Percentiles rank a stretch among this genome's conserved stretches.
These are phyloP conservation scores for Stichodactyla mertensii DNA, from an alignment of 64 coral and sea anemone genomes.

Conservation along the genomic window DNA sequence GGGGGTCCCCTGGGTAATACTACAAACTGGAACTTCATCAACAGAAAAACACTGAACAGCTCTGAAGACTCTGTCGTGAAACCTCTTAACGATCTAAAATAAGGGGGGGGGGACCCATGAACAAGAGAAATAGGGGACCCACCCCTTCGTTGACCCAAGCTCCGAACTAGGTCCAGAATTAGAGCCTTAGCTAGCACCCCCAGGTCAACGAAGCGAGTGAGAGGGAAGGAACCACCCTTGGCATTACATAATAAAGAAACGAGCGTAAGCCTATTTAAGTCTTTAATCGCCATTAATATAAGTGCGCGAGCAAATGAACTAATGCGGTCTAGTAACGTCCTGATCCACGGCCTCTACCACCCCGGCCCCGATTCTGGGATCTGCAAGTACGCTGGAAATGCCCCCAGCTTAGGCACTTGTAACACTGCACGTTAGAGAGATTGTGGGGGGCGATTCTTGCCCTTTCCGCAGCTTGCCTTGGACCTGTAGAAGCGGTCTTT, in stretches of 20 bases:
- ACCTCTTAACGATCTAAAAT: background rate
- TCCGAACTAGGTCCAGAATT: too few species aligned
- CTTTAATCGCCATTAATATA: too few species aligned
- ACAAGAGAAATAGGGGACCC: too few species aligned
- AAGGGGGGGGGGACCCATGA: background rate
- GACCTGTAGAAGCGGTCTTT: background rate
- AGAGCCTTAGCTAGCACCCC: background rate
- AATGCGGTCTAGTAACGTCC: background rate
- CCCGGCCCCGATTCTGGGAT: background rate
- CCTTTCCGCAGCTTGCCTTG: background rate
- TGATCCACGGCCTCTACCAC: background rate
- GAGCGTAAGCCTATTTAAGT: too few species aligned
- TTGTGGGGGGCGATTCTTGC: background rate
- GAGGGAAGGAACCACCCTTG: constrained; percentile 16
- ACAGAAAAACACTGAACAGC: background rate
- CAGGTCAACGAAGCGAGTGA: background rate
- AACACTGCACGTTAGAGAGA: background rate
- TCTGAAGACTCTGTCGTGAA: background rate
- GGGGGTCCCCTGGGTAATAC: constrained; percentile 24
- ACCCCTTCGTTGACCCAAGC: too few species aligned
- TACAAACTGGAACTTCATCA: background rate
- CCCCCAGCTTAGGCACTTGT: background rate
- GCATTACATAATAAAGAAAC: too few species aligned
- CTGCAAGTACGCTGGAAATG: constrained; percentile 13
- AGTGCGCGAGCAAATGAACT: too few species aligned